These are phyloP conservation scores for Perdix hodgsoniae DNA, from an alignment of 2,797 vertebrate species.

Conservation along the genomic window DNA sequence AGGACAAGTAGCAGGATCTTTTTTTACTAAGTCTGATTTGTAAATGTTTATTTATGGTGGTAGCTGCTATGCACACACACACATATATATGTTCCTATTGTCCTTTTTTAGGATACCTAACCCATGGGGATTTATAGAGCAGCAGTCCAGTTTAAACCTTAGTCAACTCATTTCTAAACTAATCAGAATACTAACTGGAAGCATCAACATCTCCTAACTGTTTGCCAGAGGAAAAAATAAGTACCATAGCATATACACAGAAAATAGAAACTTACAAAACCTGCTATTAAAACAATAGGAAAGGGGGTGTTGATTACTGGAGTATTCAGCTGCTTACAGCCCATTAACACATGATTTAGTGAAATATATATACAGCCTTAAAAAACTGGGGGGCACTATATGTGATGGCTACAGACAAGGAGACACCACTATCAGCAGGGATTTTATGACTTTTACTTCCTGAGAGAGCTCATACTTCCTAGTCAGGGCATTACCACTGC, in stretches of 20 bases:
- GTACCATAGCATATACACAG: background rate
- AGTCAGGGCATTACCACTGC: background rate
- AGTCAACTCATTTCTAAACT: background rate
- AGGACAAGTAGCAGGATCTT: background rate
- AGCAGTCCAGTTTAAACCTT: background rate
- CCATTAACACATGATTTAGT: background rate
- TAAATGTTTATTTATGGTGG: background rate
- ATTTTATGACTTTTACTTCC: background rate
- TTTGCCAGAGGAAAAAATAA: background rate
- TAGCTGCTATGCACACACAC: background rate
- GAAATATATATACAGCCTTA: background rate
- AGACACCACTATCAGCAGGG: background rate
- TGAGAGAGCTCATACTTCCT: background rate
- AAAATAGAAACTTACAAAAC: background rate
- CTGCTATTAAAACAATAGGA: background rate
- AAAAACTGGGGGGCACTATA: fast-evolving
- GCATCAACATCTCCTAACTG: background rate
- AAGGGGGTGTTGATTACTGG: background rate
- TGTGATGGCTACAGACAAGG: background rate
- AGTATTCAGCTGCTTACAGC: background rate
- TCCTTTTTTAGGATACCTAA: background rate
- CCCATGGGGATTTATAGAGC: background rate
- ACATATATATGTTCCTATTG: fast-evolving
- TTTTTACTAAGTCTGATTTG: background rate
- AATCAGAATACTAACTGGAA: background rate